Percentiles rank a stretch among this genome's conserved stretches.
These are phyloP conservation scores for Mythimna impura DNA, from an alignment of 2,888 invertebrate species.

Conservation along the genomic window DNA sequence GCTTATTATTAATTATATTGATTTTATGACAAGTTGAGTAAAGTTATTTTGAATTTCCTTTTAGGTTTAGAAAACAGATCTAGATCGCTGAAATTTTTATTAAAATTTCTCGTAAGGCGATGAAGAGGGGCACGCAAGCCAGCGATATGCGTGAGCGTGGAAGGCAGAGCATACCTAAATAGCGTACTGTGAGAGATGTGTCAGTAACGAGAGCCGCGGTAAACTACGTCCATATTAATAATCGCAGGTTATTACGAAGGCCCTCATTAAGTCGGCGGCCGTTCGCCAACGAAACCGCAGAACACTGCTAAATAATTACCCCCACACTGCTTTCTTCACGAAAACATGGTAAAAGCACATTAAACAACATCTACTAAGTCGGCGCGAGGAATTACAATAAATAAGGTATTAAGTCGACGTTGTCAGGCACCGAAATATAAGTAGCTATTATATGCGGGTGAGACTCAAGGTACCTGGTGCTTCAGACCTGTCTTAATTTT, in stretches of 20 bases:
- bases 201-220: slow-evolving; percentile 78
- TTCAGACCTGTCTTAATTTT: slow-evolving; percentile 45
- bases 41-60: too few species aligned
- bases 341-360: slow-evolving; percentile 86
- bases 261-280: slow-evolving; percentile 85
- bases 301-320: slow-evolving; percentile 89
- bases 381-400: slow-evolving; percentile 85
- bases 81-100: too few species aligned
- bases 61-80: too few species aligned
- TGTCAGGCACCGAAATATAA: slow-evolving; percentile 80
- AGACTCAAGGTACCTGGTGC: slow-evolving; percentile 31
- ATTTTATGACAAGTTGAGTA: too few species aligned
- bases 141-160: slow-evolving; percentile 56
- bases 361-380: slow-evolving; percentile 86
- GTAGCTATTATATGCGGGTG: slow-evolving; percentile 60
- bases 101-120: too few species aligned
- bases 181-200: slow-evolving; percentile 69
- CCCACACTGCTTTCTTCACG: slow-evolving; percentile 85
- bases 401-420: slow-evolving; percentile 85
- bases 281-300: slow-evolving; percentile 86
- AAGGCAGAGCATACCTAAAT: slow-evolving; percentile 69
- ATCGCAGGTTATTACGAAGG: slow-evolving; percentile 85
- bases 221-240: slow-evolving; percentile 87
- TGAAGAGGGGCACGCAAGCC: too few species aligned
- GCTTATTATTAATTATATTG: too few species aligned